phyloP scores from a whole-genome alignment of 2,797 vertebrate species.

The Gobio occitaniae region DNA sequence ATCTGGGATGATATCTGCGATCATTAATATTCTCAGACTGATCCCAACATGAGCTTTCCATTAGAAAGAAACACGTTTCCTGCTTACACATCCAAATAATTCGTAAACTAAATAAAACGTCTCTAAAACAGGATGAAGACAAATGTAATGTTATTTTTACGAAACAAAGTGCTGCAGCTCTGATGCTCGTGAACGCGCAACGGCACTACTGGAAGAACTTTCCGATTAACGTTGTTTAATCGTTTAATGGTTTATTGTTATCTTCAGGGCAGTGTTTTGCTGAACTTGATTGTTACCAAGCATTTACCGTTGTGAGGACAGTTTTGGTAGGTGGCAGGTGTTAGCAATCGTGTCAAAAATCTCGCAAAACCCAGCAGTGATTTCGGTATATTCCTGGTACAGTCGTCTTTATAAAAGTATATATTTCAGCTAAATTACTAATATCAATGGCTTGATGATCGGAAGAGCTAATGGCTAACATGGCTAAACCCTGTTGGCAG shows the following conservation, averaged over 20 bases:
- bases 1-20: constrained; percentile 15
- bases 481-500: constrained; percentile 66
- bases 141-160: neutral
- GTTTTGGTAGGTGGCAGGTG: constrained; percentile 10
- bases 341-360: neutral
- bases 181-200: neutral
- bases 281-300: constrained; percentile 54
- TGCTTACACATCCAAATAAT: neutral
- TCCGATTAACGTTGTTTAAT: constrained; percentile 20
- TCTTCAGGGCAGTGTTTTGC: constrained; percentile 74
- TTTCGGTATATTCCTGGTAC: neutral
- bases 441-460: neutral
- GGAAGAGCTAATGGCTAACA: constrained; percentile 4
- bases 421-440: neutral
- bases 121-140: neutral
- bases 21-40: neutral
- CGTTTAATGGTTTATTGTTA: constrained; percentile 39
- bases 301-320: constrained; percentile 16
- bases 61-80: neutral
- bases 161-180: neutral
- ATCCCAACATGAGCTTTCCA: neutral
- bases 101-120: neutral
- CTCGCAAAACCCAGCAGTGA: neutral
- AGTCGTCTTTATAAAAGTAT: too few species aligned
- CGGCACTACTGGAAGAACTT: constrained; percentile 18